Conservation (phyloP, 1,140 invertebrate species). For the Ylistrum balloti region DNA sequence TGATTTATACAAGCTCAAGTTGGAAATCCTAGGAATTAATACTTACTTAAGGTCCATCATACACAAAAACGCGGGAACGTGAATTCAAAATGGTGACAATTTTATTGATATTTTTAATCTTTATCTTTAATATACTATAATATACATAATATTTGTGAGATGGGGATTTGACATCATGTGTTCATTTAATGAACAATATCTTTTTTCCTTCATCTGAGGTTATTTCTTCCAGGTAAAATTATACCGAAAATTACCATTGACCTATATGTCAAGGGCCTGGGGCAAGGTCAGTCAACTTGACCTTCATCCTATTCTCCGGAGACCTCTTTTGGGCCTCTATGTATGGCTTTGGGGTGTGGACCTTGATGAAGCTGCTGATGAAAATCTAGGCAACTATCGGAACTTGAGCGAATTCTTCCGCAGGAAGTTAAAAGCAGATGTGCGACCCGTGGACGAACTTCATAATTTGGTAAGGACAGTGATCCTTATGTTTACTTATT, state of each 20-base stretch:
- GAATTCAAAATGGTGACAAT: no score
- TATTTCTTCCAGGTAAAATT: conserved; percentile 81
- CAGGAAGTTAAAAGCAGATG: conserved; percentile 89
- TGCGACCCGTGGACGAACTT: conserved; percentile 88
- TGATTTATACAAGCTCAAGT: no score
- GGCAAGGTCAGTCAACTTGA: conserved; percentile 92
- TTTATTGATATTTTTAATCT: no score
- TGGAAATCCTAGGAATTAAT: no score
- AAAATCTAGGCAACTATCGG: conserved; percentile 90
- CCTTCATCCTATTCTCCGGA: conserved; percentile 91
- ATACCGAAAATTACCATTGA: conserved; percentile 90
- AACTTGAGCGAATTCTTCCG: conserved; percentile 97
- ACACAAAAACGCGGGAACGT: no score
- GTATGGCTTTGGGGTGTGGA: conserved; percentile 93
- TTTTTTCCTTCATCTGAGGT: no score
- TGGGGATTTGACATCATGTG: no score
- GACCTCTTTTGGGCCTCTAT: conserved; percentile 90
- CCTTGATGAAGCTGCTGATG: conserved; percentile 91
- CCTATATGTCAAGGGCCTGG: conserved; percentile 93
- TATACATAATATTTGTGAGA: no score
- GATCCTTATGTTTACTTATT: neutral
- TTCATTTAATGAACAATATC: no score
- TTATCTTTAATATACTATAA: no score
- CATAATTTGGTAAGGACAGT: conserved; percentile 86
- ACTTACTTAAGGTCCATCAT: no score